These are phyloP conservation scores for Steinernema khuongi DNA, from an alignment of 1,140 invertebrate genomes.

Conservation along the genomic window DNA sequence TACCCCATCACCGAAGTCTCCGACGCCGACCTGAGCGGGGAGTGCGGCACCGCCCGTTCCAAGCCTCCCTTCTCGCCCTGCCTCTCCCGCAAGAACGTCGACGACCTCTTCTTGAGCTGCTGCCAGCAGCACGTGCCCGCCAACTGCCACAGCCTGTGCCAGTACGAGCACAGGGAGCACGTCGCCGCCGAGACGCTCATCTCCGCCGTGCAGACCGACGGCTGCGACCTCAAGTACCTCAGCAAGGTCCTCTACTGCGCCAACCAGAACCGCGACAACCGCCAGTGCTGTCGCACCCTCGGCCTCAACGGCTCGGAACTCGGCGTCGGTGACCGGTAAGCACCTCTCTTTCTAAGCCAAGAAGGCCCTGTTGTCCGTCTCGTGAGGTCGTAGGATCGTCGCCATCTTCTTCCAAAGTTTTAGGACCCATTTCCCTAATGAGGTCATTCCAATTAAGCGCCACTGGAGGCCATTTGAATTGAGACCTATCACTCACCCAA, in stretches of 20 bases:
- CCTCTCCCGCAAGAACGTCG: constrained; percentile 39
- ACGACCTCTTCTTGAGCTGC: constrained; percentile 47
- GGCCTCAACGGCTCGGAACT: constrained; percentile 40
- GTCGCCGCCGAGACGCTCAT: constrained; percentile 50
- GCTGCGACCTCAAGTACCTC: constrained; percentile 49
- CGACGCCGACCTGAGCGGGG: constrained; percentile 38
- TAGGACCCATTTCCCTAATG: too few species aligned
- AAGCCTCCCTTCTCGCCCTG: constrained; percentile 49
- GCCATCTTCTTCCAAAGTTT: too few species aligned
- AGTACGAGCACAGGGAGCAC: constrained; percentile 52
- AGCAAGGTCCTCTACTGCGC: constrained; percentile 47
- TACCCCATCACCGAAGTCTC: constrained; percentile 49
- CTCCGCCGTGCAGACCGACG: constrained; percentile 45
- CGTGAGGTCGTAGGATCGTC: too few species aligned
- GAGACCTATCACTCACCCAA: too few species aligned
- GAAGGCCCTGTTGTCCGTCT: too few species aligned
- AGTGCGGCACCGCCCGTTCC: constrained; percentile 46
- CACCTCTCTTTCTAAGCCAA: too few species aligned
- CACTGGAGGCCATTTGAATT: too few species aligned
- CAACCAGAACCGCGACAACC: constrained; percentile 52
- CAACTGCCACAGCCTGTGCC: constrained; percentile 46
- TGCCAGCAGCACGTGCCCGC: constrained; percentile 49
- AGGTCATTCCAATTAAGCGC: too few species aligned
- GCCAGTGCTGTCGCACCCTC: constrained; percentile 43
- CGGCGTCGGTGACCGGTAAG: constrained; percentile 46